Evolutionary conservation across 2,113 vertebrate genomes (phyloP), one percentile per base, ranked within the genome.

Genomic region (Podarcis raffonei): DNA sequence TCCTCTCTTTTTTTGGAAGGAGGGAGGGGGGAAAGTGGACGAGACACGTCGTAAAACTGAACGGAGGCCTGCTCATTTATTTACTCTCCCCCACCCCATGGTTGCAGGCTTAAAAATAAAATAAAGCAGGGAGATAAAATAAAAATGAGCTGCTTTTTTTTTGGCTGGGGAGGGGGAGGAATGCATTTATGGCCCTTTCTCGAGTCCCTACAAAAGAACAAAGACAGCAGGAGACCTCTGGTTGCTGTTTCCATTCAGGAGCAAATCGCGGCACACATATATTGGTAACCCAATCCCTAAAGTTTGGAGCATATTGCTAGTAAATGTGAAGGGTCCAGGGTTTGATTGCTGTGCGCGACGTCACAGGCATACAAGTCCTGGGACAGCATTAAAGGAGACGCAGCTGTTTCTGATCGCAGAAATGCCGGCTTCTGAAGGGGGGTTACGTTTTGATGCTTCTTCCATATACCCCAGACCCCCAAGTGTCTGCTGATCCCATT

Each of bases 391-490:
- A 94, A 96, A 96, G 94, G 85, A 93, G 83, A 85, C 94, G 80
- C 96, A 96, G 94, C 95, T 96, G 96, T 94, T 96, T 95, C 91
- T 94, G 91, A 91, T 93, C 92, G 92, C 90, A 92, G 83, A 39
- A 30, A n/a, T 86, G 9, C 15, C 87, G 93, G 76, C 85, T 93
- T 94, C 90, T 91, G 68, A 86, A 91, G 93, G 77, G 83, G 86
- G 91, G 74, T 57, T 91, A 85, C 0, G 0, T 88, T 18, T 81
- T 15, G 30, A 2, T 59, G 37, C 15, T 37, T 22, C 37, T 69
- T 20, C 48, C 48, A 53, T 53, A 53, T 53, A 53, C 48, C 48
- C 48, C 48, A 53, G 18, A 53, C 23, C 8, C 7, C 32, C 22
- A 4, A 6, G 15, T 74, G 13, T 1, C 62, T 48, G 3, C 2